Conservation (phyloP, 2,888 invertebrate genomes). For the Drosophila ezoana region DNA sequence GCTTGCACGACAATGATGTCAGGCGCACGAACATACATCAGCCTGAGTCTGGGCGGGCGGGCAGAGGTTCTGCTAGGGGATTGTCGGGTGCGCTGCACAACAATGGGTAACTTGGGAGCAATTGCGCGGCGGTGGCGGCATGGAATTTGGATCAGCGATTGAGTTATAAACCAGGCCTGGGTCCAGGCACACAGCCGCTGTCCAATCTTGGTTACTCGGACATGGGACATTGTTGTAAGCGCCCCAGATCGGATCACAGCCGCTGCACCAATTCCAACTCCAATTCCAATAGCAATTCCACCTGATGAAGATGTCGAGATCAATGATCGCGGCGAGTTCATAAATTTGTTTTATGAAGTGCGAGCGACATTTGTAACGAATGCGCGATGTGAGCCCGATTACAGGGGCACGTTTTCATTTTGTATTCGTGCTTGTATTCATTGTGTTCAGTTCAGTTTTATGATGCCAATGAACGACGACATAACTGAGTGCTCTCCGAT, state of each 20-base stretch:
- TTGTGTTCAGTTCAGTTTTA: conserved; percentile 42
- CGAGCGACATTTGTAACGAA: conserved; percentile 81
- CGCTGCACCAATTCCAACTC: conserved; percentile 34
- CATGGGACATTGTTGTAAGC: conserved; percentile 57
- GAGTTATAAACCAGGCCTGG: conserved; percentile 66
- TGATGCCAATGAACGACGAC: conserved; percentile 41
- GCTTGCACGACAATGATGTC: conserved; percentile 79
- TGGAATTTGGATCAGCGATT: conserved; percentile 81
- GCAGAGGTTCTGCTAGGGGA: too few species aligned
- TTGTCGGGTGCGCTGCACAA: conserved; percentile 40
- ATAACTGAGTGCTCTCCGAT: conserved; percentile 3
- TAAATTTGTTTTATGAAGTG: conserved; percentile 82
- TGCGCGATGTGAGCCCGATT: conserved; percentile 71
- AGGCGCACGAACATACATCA: conserved; percentile 67
- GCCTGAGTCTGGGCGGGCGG: not conserved
- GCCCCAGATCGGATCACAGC: conserved; percentile 35
- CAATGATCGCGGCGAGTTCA: conserved; percentile 81
- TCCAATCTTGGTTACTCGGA: conserved; percentile 47
- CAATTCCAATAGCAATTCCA: conserved; percentile 42
- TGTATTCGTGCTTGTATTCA: conserved; percentile 57
- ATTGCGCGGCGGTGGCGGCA: conserved; percentile 65
- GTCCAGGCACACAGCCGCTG: conserved; percentile 26
- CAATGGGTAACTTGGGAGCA: conserved; percentile 81
- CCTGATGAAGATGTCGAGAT: conserved; percentile 82
- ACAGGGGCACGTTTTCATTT: conserved; percentile 51